Evolutionary conservation across 2,797 vertebrate species (phyloP).

Genomic region (Sphaeramia orbicularis): DNA sequence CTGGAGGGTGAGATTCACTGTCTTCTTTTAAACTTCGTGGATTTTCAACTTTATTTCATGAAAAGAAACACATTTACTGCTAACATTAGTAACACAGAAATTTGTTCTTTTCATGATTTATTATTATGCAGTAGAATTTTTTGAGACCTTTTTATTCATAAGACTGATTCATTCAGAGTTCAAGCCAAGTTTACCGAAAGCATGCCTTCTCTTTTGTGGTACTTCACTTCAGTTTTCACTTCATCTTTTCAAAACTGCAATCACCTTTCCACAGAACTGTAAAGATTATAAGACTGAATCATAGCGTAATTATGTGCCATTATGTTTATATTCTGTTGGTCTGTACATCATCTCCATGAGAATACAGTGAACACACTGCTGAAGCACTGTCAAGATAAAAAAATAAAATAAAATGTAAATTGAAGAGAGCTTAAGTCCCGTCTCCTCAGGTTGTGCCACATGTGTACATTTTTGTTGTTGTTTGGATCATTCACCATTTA

Average conservation of each 20-base stretch:
- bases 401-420: too few relatives aligned
- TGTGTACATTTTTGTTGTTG: too few relatives aligned
- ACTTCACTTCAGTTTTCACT: too few relatives aligned
- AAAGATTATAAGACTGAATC: neutral
- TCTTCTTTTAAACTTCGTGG: constrained; percentile 25
- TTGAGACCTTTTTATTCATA: neutral
- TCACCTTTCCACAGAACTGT: neutral
- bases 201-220: neutral
- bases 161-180: neutral
- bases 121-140: constrained; percentile 1
- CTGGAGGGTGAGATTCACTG: constrained; percentile 31
- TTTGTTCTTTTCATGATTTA: neutral
- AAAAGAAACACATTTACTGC: constrained; percentile 24
- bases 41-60: constrained; percentile 16
- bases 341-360: too few relatives aligned
- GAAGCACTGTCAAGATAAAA: too few relatives aligned
- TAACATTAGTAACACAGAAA: constrained; percentile 5
- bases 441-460: too few relatives aligned
- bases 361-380: too few relatives aligned
- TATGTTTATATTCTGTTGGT: neutral
- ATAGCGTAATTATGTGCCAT: neutral
- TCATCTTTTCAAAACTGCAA: neutral
- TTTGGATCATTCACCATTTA: too few relatives aligned
- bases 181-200: neutral
- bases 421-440: too few relatives aligned